phyloP scores from a whole-genome alignment of 2,888 invertebrate genomes.

The Sepiola atlantica region DNA sequence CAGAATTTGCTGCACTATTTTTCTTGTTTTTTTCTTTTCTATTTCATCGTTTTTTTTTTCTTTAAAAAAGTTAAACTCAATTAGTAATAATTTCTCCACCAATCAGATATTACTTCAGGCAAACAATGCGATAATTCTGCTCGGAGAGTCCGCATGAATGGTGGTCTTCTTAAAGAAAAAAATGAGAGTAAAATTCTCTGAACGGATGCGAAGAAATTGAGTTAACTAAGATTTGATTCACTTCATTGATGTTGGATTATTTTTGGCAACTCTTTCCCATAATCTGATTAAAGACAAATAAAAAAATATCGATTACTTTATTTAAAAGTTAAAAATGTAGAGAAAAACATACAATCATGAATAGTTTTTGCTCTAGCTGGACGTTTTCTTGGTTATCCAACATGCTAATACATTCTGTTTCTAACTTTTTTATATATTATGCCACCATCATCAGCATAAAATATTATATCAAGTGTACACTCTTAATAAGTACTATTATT shows the following conservation, averaged over 20 bases:
- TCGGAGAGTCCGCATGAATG: background rate
- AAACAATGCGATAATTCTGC: background rate
- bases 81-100: background rate
- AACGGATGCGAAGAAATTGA: background rate
- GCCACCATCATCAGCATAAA: too few relatives aligned
- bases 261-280: background rate
- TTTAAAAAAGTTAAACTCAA: background rate
- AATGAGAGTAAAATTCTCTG: background rate
- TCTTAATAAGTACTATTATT: too few relatives aligned
- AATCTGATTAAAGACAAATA: background rate
- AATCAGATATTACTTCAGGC: background rate
- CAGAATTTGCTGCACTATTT: background rate
- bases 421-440: too few relatives aligned
- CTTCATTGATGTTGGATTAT: background rate
- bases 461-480: too few relatives aligned
- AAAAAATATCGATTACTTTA: background rate
- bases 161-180: background rate
- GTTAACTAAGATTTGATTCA: background rate
- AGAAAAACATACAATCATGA: background rate
- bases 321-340: background rate
- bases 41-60: too few relatives aligned
- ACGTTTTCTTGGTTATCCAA: too few relatives aligned
- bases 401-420: too few relatives aligned
- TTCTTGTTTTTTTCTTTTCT: too few relatives aligned
- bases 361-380: too few relatives aligned